Base-by-base conservation (phyloP, 1,140 invertebrate species). In the Cheumatopsyche charites region DNA sequence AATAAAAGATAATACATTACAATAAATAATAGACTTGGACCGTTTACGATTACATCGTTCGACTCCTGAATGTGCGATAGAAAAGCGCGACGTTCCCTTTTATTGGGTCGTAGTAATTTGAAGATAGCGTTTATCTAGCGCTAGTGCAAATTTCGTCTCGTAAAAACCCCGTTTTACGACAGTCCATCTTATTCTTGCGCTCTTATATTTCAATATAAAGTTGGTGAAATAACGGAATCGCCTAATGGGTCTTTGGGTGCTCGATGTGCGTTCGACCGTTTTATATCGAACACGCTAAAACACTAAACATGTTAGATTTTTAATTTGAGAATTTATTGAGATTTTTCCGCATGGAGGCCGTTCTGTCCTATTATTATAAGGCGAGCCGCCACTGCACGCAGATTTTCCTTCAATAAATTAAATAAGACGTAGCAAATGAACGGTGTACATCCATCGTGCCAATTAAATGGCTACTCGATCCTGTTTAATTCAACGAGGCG, bases 211-310 rank as follows among this genome's bases (percentile, higher is more conserved):
- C 55, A 23, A 58, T n/a, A n/a, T 58, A 58, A 58, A 19, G 55
- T 66, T 66, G 47, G 47, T 66, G 47, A 66, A 45, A 66, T 66
- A 66, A 47, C 21, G 41, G 42, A n/a, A 21, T 17, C 41, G n/a
- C 15, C 21, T 66, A 66, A 66, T 66, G 63, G 63, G 41, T 66
- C 15, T n/a, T 66, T 47, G 13, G 4, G 25, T 15, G 63, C 23
- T 36, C n/a, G 29, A 3, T 36, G 29, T 36, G 29, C 9, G 9
- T n/a, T n/a, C n/a, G n/a, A n/a, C n/a, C 29, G 29, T 36, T 3
- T 9, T 9, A 9, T 21, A 21, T 49, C 47, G 19, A 15, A 49
- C 5, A 15, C 19, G 47, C 47, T 49, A 49, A 49, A 21, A 49
- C 13, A 15, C n/a, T 9, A 43, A 43, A 43, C 7, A n/a, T n/a